Evolutionary conservation across 2,888 invertebrate species (phyloP).

Genomic region (Allolobophora icterica): DNA sequence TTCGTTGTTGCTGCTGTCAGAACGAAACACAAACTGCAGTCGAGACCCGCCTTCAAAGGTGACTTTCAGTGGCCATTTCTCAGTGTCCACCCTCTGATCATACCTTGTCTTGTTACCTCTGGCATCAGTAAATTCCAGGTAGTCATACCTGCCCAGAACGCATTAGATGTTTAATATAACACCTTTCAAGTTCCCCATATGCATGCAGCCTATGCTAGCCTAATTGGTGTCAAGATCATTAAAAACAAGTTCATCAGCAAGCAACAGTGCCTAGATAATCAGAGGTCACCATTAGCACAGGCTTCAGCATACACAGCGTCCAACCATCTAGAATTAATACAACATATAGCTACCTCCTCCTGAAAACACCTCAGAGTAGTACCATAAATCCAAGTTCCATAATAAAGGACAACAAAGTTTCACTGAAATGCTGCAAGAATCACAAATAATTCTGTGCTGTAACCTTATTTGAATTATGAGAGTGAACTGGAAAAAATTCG

Average conservation of each 20-base stretch:
- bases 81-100: conserved; percentile 61
- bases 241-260: background rate
- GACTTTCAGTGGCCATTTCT: conserved; percentile 60
- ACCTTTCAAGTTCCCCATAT: background rate
- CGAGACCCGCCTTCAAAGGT: conserved; percentile 58
- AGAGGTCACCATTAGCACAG: background rate
- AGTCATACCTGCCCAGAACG: conserved; percentile 59
- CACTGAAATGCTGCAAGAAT: background rate
- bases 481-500: background rate
- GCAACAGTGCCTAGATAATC: background rate
- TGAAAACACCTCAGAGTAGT: background rate
- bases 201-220: background rate
- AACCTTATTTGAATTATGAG: background rate
- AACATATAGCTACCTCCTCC: background rate
- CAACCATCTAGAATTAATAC: background rate
- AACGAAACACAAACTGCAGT: conserved; percentile 62
- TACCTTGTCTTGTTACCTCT: conserved; percentile 58
- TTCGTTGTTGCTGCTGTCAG: conserved; percentile 63
- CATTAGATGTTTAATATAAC: background rate
- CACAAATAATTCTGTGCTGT: background rate
- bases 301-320: background rate
- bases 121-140: conserved; percentile 61
- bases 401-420: background rate
- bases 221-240: background rate
- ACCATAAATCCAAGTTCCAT: background rate